These are phyloP conservation scores for Latrodectus elegans DNA, from an alignment of 2,888 invertebrate genomes.

Conservation along the genomic window DNA sequence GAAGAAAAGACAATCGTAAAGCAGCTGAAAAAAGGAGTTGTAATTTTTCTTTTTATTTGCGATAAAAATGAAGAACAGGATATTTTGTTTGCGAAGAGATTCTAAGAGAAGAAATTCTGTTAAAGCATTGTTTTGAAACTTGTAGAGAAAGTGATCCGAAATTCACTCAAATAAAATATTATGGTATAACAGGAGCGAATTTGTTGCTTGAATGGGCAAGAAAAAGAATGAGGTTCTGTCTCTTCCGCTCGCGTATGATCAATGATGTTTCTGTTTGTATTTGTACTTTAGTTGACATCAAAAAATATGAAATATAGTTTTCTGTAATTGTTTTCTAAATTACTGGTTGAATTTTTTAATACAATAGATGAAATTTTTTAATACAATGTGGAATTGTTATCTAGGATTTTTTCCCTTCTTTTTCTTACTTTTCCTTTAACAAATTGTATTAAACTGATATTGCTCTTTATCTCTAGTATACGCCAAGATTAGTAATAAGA, in stretches of 20 bases:
- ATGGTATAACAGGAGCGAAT: constrained; percentile 32
- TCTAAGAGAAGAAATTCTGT: background rate
- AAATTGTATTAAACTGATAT: too few species aligned
- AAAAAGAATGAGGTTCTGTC: constrained; percentile 31
- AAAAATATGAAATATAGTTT: constrained; percentile 17
- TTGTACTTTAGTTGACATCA: constrained; percentile 9
- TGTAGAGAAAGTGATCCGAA: constrained; percentile 36
- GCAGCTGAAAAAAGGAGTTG: too few species aligned
- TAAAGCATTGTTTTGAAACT: background rate
- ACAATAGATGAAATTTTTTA: background rate
- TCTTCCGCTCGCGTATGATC: constrained; percentile 29
- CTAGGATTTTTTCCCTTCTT: too few species aligned
- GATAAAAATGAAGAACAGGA: background rate
- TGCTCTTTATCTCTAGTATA: too few species aligned
- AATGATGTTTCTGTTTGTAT: constrained; percentile 30
- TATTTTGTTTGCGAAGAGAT: background rate
- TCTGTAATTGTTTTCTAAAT: constrained; percentile 47
- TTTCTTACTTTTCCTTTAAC: too few species aligned
- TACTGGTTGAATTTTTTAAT: background rate
- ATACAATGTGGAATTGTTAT: too few species aligned
- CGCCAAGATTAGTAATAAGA: too few species aligned
- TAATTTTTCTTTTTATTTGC: background rate
- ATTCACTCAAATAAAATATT: constrained; percentile 45
- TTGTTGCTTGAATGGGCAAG: constrained; percentile 35
- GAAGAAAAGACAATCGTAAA: too few species aligned